These are phyloP conservation scores for Bos indicus DNA, from an alignment of 2,113 vertebrate genomes.

Conservation along the genomic window DNA sequence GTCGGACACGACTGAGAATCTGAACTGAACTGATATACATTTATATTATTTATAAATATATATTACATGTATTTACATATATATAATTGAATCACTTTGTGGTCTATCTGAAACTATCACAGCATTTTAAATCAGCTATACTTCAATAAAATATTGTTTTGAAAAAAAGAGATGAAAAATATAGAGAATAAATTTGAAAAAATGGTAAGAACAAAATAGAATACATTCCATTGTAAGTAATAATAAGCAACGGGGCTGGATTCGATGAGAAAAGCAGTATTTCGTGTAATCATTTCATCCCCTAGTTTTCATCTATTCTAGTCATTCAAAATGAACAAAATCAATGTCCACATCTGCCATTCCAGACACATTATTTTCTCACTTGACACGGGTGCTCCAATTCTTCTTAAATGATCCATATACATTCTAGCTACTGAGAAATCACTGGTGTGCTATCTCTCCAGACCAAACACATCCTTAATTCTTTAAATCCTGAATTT, in stretches of 20 bases:
- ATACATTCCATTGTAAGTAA: not conserved
- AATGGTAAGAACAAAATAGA: not conserved
- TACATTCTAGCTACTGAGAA: not conserved
- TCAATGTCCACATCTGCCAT: not conserved
- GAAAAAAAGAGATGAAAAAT: not conserved
- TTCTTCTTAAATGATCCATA: not conserved
- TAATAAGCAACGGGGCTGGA: not conserved
- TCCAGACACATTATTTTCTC: not conserved
- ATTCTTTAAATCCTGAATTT: not conserved
- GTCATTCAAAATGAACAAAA: not conserved
- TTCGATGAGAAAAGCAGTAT: not conserved
- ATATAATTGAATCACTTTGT: too few species aligned
- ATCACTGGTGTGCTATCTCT: not conserved
- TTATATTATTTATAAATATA: too few species aligned
- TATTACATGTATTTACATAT: not conserved
- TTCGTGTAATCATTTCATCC: not conserved
- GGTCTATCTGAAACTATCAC: not conserved
- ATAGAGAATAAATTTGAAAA: not conserved
- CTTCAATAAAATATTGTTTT: not conserved
- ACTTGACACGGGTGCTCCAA: rapidly evolving
- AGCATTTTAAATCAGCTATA: not conserved
- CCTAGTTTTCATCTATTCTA: not conserved
- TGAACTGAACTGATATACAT: too few species aligned
- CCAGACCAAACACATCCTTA: not conserved
- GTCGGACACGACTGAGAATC: rapidly evolving